Percentiles rank a stretch among this genome's conserved stretches.
Evolutionary conservation across 2,888 invertebrate species (phyloP).

Genomic region (Iselma pallidipennis): DNA sequence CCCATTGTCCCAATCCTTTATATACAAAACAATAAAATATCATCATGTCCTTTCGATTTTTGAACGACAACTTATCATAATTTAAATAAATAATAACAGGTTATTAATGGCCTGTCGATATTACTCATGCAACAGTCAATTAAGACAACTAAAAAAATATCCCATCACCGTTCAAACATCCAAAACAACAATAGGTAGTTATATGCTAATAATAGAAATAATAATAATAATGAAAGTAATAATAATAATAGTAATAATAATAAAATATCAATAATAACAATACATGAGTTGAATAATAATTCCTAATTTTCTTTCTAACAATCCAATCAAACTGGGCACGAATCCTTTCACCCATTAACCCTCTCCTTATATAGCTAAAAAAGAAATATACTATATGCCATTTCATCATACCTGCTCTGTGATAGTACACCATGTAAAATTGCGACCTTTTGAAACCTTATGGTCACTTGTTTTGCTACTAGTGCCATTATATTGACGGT

Average conservation of each 20-base stretch:
- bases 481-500: neutral
- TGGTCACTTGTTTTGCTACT: neutral
- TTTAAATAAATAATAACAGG: neutral
- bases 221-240: neutral
- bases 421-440: conserved; percentile 12
- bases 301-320: neutral
- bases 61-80: neutral
- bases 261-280: neutral
- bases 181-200: neutral
- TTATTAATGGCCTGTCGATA: no score
- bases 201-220: neutral
- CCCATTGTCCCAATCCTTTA: conserved; percentile 19
- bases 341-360: conserved; percentile 3
- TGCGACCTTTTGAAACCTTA: conserved; percentile 1
- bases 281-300: conserved; percentile 1
- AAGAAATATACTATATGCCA: neutral
- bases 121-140: neutral
- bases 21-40: neutral
- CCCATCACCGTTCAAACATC: neutral
- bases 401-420: conserved; percentile 13
- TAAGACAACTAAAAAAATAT: neutral
- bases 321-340: conserved; percentile 12
- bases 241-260: neutral
- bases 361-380: neutral
- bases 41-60: neutral